Conservation (phyloP, 1,140 invertebrate genomes). For the Colletes gigas region DNA sequence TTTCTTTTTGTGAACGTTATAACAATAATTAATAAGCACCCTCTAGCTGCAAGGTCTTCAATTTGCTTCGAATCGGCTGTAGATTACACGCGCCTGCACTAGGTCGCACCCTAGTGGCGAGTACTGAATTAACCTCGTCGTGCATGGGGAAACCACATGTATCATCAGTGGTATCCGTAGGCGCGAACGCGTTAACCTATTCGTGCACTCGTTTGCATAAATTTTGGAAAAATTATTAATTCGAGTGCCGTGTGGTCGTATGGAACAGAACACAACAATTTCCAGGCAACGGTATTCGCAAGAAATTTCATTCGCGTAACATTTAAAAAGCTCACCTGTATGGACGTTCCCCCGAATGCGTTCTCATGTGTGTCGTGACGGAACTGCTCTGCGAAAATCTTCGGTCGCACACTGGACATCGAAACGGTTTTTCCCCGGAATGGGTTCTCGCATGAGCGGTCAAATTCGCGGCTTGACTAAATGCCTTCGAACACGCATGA, state of each 20-base stretch:
- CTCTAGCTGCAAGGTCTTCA: no score
- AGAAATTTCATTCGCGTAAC: no score
- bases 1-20: no score
- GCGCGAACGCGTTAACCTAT: no score
- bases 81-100: not conserved
- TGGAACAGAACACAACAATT: not conserved
- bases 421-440: slow-evolving; percentile 90
- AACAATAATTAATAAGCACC: no score
- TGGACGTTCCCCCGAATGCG: slow-evolving; percentile 97
- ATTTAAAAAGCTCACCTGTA: slow-evolving; percentile 83
- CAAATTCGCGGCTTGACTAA: slow-evolving; percentile 82
- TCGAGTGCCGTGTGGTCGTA: no score
- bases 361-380: slow-evolving; percentile 97
- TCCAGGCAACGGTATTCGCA: no score
- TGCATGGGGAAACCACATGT: no score
- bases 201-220: not conserved
- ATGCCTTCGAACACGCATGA: slow-evolving; percentile 84
- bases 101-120: not conserved
- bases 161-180: no score
- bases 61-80: no score
- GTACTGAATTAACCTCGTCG: no score
- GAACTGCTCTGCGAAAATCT: slow-evolving; percentile 97
- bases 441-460: slow-evolving; percentile 84
- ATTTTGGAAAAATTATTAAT: not conserved
- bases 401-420: slow-evolving; percentile 97